Base-by-base conservation (phyloP, 2,888 invertebrate species). In the Polymixis lichenea region DNA sequence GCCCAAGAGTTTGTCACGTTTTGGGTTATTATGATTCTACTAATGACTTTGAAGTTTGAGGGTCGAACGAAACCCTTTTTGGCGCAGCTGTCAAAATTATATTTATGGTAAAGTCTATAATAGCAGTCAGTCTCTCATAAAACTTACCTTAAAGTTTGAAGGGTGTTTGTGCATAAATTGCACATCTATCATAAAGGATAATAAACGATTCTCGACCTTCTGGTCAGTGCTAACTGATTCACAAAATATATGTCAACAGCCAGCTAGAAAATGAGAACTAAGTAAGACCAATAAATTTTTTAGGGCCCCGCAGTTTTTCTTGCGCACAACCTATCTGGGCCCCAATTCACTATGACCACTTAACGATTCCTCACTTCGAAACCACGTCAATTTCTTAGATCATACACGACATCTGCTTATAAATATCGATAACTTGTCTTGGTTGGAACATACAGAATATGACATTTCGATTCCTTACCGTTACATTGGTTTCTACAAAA, bases 11-110 rank as follows among this genome's bases (percentile, higher is more conserved):
- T n/a, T 25, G 75, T 75, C 66, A 67, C 75, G 55, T 62, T 62
- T 62, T 56, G 67, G 38, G 32, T 51, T 51, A 28, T 51, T 51
- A 28, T 56, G 56, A 58, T 64, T 53, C 25, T 5, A 11, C 19
- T 13, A 51, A 75, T 32, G 43, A 66, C n/a, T 51, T 51, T 56
- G 51, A 49, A 64, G 32, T 78, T 73, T 80, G 6, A 46, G 46
- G 56, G 75, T 19, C 32, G 19, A 28, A 67, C 8, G 11, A 56
- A n/a, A 28, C 64, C 32, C 64, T 80, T 64, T 32, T 46, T 53
- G 46, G n/a, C 46, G 6, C 75, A 60, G 43, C 17, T 65, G 64
- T 53, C 43, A 46, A 19, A 58, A 80, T 65, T 46, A 46, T 38
- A 53, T 56, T 55, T 7, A 32, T n/a, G 4, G 32, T 11, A n/a